Percentiles rank a stretch among this genome's conserved stretches.
Conservation (phyloP, 2,888 invertebrate species). For the Oligia fasciuncula region DNA sequence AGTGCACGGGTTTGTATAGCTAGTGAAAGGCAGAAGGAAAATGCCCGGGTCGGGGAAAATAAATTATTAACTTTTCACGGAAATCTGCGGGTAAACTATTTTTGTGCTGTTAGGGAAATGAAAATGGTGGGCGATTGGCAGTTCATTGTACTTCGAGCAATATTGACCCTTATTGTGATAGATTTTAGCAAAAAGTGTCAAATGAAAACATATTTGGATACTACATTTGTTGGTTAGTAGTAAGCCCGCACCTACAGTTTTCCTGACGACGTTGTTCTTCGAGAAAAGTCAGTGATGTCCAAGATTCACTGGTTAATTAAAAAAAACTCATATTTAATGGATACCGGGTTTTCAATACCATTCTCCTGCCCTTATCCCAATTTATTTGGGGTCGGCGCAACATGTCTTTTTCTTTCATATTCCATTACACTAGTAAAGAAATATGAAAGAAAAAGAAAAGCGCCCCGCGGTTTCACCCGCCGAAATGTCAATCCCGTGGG, state of each 20-base stretch:
- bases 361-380: background rate
- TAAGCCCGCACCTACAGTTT: background rate
- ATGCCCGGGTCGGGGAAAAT: constrained; percentile 44
- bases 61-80: constrained; percentile 51
- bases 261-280: background rate
- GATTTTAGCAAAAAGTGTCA: background rate
- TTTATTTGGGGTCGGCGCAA: background rate
- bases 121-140: constrained; percentile 3
- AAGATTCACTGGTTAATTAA: background rate
- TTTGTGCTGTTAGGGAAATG: constrained; percentile 42
- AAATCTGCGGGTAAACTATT: constrained; percentile 44
- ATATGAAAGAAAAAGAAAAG: too few species aligned
- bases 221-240: background rate
- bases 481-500: too few species aligned
- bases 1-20: constrained; percentile 50
- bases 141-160: background rate
- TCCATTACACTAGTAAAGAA: too few species aligned
- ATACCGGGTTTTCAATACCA: background rate
- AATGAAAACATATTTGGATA: background rate
- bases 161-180: constrained; percentile 5
- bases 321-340: background rate
- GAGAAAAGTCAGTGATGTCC: background rate
- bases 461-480: too few species aligned
- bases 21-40: constrained; percentile 41
- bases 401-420: background rate